These are phyloP conservation scores for Agrochola lota DNA, from an alignment of 2,888 invertebrate genomes.

Conservation along the genomic window DNA sequence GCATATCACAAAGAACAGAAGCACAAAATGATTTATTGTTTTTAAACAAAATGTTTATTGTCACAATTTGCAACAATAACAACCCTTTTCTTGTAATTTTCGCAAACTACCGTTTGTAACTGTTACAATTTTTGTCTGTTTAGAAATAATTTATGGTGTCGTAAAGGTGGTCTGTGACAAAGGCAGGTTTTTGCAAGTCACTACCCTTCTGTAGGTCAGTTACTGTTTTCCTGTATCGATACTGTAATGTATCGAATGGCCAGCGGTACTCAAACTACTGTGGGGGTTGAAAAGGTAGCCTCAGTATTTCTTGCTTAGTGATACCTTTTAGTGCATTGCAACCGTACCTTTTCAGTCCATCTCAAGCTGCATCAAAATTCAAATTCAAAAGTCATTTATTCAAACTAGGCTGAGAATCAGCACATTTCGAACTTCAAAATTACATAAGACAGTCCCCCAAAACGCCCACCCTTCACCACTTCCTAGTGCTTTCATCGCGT, in stretches of 20 bases:
- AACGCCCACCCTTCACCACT: too few species aligned
- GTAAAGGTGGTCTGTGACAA: constrained; percentile 83
- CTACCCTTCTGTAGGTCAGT: constrained; percentile 87
- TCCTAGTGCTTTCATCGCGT: too few species aligned
- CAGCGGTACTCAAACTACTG: constrained; percentile 74
- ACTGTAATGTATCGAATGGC: constrained; percentile 70
- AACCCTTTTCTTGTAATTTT: constrained; percentile 84
- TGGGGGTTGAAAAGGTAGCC: not conserved
- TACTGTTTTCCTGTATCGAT: constrained; percentile 77
- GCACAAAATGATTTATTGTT: constrained; percentile 73
- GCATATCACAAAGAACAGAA: constrained; percentile 67
- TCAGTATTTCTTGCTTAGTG: too few species aligned
- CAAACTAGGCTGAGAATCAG: too few species aligned
- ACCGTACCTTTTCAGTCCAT: too few species aligned
- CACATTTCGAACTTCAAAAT: too few species aligned
- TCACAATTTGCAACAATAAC: constrained; percentile 72
- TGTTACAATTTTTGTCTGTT: constrained; percentile 83
- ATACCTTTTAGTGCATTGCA: too few species aligned
- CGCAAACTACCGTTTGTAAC: constrained; percentile 82
- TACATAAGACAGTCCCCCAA: too few species aligned
- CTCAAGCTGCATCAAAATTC: too few species aligned
- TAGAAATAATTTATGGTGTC: constrained; percentile 84
- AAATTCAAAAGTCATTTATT: too few species aligned
- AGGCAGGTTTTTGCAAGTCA: constrained; percentile 85
- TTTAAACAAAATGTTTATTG: constrained; percentile 67